Base-by-base conservation (phyloP, 2,113 vertebrate genomes). In the Theropithecus gelada region DNA sequence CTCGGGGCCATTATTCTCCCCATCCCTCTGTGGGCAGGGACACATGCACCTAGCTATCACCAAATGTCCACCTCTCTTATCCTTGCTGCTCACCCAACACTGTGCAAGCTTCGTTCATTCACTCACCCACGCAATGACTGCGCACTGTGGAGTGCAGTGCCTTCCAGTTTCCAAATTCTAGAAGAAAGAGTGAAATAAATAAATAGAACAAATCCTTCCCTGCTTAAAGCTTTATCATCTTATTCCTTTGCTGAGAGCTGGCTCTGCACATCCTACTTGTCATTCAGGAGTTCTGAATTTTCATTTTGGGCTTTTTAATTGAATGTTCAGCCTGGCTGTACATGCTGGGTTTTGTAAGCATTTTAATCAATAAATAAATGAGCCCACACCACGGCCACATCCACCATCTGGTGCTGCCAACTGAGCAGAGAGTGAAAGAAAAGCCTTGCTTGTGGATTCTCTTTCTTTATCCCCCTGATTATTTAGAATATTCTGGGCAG, bases 321-420 rank as follows among this genome's bases (percentile, higher is more conserved):
- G 96, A 97, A 97, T 68, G 92, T 96, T 97, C 95, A 96, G 96
- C 96, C 86, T 96, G 96, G 96, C 57, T 95, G 88, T 94, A 86
- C 94, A 93, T 23, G 68, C 89, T 91, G 90, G 59, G 90, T 61
- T 93, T 91, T 88, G 81, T 94, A 93, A 97, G 96, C 91, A 93
- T 94, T 97, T 97, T 97, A 96, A 91, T 97, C 96, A 93, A 95
- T 97, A 79, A 96, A 95, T 95, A 97, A 97, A 97, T 96, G 76
- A 97, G 97, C 86, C 78, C 13, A 18, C 25, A 57, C 75, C 52
- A 43, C 0, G 3, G 76, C 64, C 87, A 64, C 57, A 52, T 90
- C 90, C 88, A 90, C 96, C 94, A 95, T 93, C 96, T 90, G 81
- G 75, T 83, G 96, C 96, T 92, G 88, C 95, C 91, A 72, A 82